Evolutionary conservation across 2,888 invertebrate species (phyloP).

Genomic region (Tipula vernalis): DNA sequence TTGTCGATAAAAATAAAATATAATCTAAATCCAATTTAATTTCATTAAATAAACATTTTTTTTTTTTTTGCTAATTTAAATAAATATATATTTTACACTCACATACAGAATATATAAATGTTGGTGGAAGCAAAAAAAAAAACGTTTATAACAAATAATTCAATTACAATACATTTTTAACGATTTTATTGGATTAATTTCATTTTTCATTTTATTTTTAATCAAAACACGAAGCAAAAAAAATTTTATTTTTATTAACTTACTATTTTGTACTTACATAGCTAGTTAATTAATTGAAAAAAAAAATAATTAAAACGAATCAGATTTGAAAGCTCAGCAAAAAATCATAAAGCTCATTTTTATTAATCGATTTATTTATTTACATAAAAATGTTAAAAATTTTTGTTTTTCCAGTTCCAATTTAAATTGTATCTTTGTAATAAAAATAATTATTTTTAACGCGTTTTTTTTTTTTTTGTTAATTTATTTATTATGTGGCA

Average conservation of each 20-base stretch:
- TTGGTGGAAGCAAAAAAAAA: background rate
- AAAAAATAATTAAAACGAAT: background rate
- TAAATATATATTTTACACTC: background rate
- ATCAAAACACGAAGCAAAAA: background rate
- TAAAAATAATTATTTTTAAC: background rate
- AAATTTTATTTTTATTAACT: background rate
- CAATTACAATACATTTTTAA: background rate
- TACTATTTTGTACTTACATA: no score
- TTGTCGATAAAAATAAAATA: background rate
- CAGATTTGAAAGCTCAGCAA: background rate
- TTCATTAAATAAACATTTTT: conserved; percentile 4
- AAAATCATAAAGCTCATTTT: background rate
- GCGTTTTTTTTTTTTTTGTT: background rate
- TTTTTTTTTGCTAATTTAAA: background rate
- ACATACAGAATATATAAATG: background rate
- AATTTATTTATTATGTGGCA: background rate
- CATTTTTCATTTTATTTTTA: background rate
- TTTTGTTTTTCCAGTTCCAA: background rate
- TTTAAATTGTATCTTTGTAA: background rate
- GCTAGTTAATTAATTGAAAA: background rate
- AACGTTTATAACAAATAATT: background rate
- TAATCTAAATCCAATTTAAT: background rate
- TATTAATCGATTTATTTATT: background rate
- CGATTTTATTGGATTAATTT: background rate
- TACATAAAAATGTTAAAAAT: background rate